A percentile compares a stretch with the other conserved stretches of the same genome.
Evolutionary conservation across 2,113 vertebrate species (phyloP).

Genomic region (Tursiops truncatus): DNA sequence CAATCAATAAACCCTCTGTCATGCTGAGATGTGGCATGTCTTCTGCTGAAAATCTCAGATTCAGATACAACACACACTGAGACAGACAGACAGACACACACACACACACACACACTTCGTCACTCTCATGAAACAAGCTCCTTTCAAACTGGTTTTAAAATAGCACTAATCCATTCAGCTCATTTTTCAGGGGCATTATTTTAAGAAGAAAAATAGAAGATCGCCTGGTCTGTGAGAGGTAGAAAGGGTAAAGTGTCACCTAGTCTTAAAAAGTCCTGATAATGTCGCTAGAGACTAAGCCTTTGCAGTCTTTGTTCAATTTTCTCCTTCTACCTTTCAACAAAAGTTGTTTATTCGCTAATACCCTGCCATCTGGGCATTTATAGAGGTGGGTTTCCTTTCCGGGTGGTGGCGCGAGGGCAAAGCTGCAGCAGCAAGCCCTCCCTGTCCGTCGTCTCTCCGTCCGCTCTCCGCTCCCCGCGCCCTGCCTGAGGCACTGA

Average conservation of each 20-base stretch:
- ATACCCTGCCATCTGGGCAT: constrained; percentile 57
- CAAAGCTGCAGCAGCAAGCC: constrained; percentile 61
- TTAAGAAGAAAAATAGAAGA: constrained; percentile 75
- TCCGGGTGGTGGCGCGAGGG: neutral
- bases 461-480: neutral
- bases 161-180: constrained; percentile 86
- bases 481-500: neutral
- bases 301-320: constrained; percentile 58
- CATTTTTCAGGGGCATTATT: constrained; percentile 84
- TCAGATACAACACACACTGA: constrained; percentile 50
- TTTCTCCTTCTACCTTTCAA: constrained; percentile 44
- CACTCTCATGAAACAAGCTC: constrained; percentile 83
- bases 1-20: constrained; percentile 60
- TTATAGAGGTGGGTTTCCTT: constrained; percentile 72
- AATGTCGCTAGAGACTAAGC: constrained; percentile 63
- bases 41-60: constrained; percentile 63
- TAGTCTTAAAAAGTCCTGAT: constrained; percentile 72
- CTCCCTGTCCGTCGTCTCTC: constrained; percentile 27
- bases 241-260: constrained; percentile 50
- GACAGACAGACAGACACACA: constrained; percentile 33
- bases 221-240: constrained; percentile 78
- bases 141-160: constrained; percentile 88
- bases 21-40: constrained; percentile 40
- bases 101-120: constrained; percentile 54
- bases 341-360: constrained; percentile 67